These are phyloP conservation scores for Pantherophis vulpinus DNA, from an alignment of 2,797 vertebrate species.

Conservation along the genomic window DNA sequence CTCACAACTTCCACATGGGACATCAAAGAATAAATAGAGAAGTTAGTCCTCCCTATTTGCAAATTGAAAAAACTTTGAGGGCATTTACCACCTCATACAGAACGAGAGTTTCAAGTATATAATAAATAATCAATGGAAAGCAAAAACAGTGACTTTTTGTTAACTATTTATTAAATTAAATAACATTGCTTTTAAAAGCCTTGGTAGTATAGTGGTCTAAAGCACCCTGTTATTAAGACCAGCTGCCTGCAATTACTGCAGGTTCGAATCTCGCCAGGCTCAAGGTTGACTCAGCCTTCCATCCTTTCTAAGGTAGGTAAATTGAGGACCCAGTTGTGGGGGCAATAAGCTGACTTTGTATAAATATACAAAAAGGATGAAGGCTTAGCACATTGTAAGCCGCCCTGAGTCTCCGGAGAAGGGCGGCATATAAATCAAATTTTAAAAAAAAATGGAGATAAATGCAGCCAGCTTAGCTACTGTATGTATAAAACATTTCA, in stretches of 20 bases:
- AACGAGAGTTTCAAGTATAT: neutral
- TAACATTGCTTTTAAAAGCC: neutral
- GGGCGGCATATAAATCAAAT: too few relatives aligned
- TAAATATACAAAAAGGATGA: too few relatives aligned
- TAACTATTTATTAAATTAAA: neutral
- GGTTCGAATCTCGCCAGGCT: too few relatives aligned
- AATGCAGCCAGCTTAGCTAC: neutral
- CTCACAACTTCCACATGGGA: neutral
- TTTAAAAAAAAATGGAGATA: neutral
- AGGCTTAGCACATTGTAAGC: too few relatives aligned
- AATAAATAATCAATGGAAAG: neutral
- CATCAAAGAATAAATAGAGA: neutral
- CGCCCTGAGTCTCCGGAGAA: too few relatives aligned
- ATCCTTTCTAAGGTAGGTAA: too few relatives aligned
- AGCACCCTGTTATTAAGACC: too few relatives aligned
- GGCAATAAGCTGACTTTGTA: too few relatives aligned
- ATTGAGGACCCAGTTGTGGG: too few relatives aligned
- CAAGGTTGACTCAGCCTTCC: too few relatives aligned
- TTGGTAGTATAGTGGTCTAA: too few relatives aligned
- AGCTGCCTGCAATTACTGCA: too few relatives aligned
- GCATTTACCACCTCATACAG: neutral
- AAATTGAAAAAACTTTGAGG: neutral
- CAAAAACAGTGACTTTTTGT: neutral
- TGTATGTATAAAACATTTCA: neutral
- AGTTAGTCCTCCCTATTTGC: neutral